These are phyloP conservation scores for Clarias magur DNA, from an alignment of 2,113 vertebrate genomes.

Conservation along the genomic window DNA sequence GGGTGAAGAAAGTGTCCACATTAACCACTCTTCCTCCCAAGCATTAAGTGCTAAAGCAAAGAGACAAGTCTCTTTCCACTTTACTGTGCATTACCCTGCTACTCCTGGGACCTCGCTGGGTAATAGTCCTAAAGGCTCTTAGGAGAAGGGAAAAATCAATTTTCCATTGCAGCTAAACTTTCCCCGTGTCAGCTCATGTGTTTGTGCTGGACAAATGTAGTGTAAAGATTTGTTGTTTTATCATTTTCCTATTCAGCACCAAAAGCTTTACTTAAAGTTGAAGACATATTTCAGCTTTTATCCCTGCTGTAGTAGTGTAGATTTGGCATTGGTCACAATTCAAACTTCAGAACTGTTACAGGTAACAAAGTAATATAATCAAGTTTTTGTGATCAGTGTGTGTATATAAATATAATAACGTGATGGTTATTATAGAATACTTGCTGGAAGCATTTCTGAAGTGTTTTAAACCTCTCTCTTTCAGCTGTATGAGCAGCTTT, in stretches of 20 bases:
- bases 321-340: not conserved
- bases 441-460: not conserved
- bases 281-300: not conserved
- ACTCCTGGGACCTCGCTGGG: not conserved
- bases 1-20: not conserved
- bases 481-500: not conserved
- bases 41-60: slow-evolving; percentile 6
- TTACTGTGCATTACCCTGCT: slow-evolving; percentile 6
- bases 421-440: not conserved
- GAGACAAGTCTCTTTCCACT: not conserved
- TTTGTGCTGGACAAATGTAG: not conserved
- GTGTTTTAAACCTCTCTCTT: not conserved
- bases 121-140: not conserved
- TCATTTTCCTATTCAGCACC: too few relatives aligned
- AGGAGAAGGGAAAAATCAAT: not conserved
- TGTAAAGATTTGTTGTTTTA: not conserved
- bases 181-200: not conserved
- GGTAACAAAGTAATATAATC: too few relatives aligned
- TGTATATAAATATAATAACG: not conserved
- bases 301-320: not conserved
- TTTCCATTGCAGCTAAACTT: not conserved
- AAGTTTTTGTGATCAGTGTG: not conserved
- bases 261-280: not conserved
- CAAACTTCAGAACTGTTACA: not conserved
- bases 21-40: slow-evolving; percentile 13